These are phyloP conservation scores for Furnarius figulus DNA, from an alignment of 2,113 vertebrate genomes.

Conservation along the genomic window DNA sequence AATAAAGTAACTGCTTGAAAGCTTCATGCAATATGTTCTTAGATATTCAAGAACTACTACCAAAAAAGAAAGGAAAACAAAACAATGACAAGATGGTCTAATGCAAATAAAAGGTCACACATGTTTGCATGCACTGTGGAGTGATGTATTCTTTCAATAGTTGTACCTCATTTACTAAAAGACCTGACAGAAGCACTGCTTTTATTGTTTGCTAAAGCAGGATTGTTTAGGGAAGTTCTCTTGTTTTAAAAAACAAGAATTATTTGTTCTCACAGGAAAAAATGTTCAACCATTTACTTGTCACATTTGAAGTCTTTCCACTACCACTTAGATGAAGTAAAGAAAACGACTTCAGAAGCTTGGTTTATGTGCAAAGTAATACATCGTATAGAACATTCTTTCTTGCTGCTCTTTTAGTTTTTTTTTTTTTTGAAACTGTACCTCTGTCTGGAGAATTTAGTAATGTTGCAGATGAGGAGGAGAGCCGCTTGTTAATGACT, in stretches of 20 bases:
- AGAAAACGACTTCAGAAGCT: constrained; percentile 77
- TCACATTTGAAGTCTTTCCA: constrained; percentile 71
- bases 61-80: constrained; percentile 48
- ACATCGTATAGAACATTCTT: constrained; percentile 66
- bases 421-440: constrained; percentile 78
- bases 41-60: constrained; percentile 29
- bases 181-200: constrained; percentile 76
- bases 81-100: constrained; percentile 16
- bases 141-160: constrained; percentile 58
- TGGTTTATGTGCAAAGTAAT: constrained; percentile 67
- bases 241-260: constrained; percentile 56
- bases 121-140: constrained; percentile 59
- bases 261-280: constrained; percentile 63
- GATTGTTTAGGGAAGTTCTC: constrained; percentile 57
- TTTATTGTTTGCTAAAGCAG: constrained; percentile 54
- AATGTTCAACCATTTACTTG: constrained; percentile 71
- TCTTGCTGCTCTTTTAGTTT: constrained; percentile 26
- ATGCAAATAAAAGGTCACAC: constrained; percentile 53
- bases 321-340: constrained; percentile 69
- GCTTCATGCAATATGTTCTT: constrained; percentile 25
- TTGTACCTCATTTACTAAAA: constrained; percentile 75
- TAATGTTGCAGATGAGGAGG: constrained; percentile 95
- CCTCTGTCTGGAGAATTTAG: constrained; percentile 97
- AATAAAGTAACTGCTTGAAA: constrained; percentile 36
- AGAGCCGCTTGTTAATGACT: constrained; percentile 97